Percentiles rank a stretch among this genome's conserved stretches.
Conservation (phyloP, 2,797 vertebrate species). For the Typhlichthys subterraneus region DNA sequence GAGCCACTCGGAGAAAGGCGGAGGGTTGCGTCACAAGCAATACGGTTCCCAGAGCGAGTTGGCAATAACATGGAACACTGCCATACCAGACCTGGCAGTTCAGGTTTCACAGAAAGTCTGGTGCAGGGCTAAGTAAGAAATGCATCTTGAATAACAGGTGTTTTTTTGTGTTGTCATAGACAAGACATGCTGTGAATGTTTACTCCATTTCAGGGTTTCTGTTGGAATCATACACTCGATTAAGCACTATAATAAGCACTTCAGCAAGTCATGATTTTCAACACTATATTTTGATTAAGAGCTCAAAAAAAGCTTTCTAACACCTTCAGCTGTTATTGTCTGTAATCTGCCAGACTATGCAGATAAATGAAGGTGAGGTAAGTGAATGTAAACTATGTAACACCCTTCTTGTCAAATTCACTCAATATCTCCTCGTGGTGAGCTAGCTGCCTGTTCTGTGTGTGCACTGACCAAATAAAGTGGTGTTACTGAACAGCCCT, state of each 20-base stretch:
- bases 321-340: constrained; percentile 17
- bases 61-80: constrained; percentile 15
- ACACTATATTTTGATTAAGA: constrained; percentile 14
- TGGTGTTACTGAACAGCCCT: no score
- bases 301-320: constrained; percentile 10
- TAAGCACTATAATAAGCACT: constrained; percentile 1
- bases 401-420: no score
- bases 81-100: constrained; percentile 36
- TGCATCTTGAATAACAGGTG: constrained; percentile 29
- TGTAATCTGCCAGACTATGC: constrained; percentile 5
- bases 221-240: constrained; percentile 15
- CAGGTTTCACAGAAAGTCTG: constrained; percentile 57
- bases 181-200: constrained; percentile 10
- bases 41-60: constrained; percentile 38
- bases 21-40: constrained; percentile 35
- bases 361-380: constrained; percentile 16
- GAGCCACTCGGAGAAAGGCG: constrained; percentile 40
- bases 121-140: constrained; percentile 18
- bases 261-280: constrained; percentile 9
- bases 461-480: no score
- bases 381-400: no score
- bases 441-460: no score
- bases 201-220: constrained; percentile 19
- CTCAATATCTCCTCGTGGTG: no score
- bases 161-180: constrained; percentile 32